These are phyloP conservation scores for Tautogolabrus adspersus DNA, from an alignment of 2,113 vertebrate species.

Conservation along the genomic window DNA sequence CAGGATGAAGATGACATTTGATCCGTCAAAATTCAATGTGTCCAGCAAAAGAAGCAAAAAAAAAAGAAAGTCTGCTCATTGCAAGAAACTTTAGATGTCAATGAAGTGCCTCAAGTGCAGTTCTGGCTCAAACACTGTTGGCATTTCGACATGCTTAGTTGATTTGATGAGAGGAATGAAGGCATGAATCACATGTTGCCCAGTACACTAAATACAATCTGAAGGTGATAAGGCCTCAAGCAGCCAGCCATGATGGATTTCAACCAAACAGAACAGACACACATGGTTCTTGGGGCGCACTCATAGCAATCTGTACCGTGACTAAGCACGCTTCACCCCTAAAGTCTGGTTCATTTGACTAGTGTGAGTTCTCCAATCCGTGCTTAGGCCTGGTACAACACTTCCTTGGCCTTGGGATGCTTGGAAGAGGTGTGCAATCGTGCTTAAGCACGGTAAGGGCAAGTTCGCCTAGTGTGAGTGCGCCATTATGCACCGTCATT, in stretches of 20 bases:
- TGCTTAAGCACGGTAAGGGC: too few relatives aligned
- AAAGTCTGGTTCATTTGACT: too few relatives aligned
- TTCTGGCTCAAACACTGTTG: slow-evolving; percentile 5
- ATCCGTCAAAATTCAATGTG: not conserved
- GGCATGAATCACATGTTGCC: not conserved
- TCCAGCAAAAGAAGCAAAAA: slow-evolving; percentile 16
- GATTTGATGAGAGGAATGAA: slow-evolving; percentile 8
- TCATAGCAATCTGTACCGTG: too few relatives aligned
- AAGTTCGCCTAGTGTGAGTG: too few relatives aligned
- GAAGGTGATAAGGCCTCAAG: not conserved
- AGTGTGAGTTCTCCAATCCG: too few relatives aligned
- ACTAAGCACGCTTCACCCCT: too few relatives aligned
- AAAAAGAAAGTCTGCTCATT: not conserved
- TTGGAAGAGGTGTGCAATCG: too few relatives aligned
- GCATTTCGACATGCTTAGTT: not conserved
- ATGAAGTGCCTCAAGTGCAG: slow-evolving; percentile 5
- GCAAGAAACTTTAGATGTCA: not conserved
- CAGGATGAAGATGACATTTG: slow-evolving; percentile 5
- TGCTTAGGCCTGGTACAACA: too few relatives aligned
- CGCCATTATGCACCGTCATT: not conserved
- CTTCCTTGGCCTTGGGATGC: too few relatives aligned
- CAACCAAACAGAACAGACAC: not conserved
- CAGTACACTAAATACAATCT: not conserved
- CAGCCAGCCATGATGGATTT: not conserved
- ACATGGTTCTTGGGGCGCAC: not conserved